Evolutionary conservation across 2,797 vertebrate species (phyloP).

Genomic region (Paramormyrops hopkinsi): DNA sequence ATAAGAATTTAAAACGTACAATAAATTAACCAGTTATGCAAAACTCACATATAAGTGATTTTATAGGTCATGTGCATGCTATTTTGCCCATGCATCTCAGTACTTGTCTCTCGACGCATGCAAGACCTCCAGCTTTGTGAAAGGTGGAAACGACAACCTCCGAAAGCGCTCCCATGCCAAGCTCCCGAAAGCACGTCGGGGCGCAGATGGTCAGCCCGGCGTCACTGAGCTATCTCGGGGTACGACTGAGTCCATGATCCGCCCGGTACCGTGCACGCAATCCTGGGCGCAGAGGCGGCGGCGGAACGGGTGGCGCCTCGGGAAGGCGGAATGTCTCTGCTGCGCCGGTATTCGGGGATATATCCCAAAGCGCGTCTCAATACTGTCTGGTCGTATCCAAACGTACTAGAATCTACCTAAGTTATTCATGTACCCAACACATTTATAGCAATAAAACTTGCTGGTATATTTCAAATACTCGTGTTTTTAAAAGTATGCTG

Average conservation of each 20-base stretch:
- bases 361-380: not conserved
- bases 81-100: not conserved
- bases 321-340: not conserved
- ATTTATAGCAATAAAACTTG: not conserved
- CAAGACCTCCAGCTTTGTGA: not conserved
- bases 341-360: not conserved
- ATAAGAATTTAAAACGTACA: not conserved
- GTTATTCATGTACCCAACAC: not conserved
- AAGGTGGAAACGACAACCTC: not conserved
- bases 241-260: conserved; percentile 17
- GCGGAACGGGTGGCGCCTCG: not conserved
- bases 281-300: not conserved
- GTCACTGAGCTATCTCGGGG: not conserved
- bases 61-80: not conserved
- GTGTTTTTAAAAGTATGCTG: conserved; percentile 14
- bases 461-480: conserved; percentile 10
- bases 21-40: not conserved
- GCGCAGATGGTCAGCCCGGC: not conserved
- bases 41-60: not conserved
- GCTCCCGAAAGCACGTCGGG: not conserved
- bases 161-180: not conserved
- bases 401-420: not conserved
- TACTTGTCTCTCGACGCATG: not conserved
- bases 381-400: not conserved
- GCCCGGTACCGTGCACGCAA: not conserved